Percentiles rank a stretch among this genome's conserved stretches.
Conservation (phyloP, 2,888 invertebrate genomes). For the Barypeithes pellucidus region DNA sequence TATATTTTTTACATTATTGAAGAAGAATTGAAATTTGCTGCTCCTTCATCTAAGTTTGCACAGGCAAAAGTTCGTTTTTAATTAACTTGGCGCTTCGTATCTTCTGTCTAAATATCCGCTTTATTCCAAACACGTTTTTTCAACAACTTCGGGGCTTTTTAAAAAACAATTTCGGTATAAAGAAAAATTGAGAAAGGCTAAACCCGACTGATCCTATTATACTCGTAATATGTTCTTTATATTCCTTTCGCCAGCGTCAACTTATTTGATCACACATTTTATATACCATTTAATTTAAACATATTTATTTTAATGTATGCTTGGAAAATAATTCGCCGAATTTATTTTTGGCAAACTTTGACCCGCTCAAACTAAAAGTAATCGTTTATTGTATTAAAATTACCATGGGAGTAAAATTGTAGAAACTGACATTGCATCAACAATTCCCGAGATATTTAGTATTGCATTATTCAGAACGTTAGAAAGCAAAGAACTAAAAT, state of each 20-base stretch:
- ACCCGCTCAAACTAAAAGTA: too few species aligned
- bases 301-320: too few species aligned
- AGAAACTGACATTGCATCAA: too few species aligned
- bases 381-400: too few species aligned
- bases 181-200: background rate
- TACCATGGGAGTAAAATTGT: too few species aligned
- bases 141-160: conserved; percentile 8
- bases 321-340: too few species aligned
- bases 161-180: background rate
- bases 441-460: too few species aligned
- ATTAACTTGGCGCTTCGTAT: background rate
- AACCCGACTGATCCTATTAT: background rate
- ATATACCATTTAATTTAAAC: too few species aligned
- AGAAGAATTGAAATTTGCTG: background rate
- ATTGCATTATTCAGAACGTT: too few species aligned
- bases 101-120: background rate
- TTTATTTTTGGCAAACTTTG: too few species aligned
- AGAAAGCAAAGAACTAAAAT: too few species aligned
- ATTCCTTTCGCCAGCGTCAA: background rate
- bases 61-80: background rate
- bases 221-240: conserved; percentile 6
- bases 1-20: too few species aligned
- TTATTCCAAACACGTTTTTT: background rate
- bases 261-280: background rate
- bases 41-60: background rate